Evolutionary conservation across 2,888 invertebrate species (phyloP), one percentile per base, ranked within the genome.

Genomic region (Pandemis cinnamomeana): DNA sequence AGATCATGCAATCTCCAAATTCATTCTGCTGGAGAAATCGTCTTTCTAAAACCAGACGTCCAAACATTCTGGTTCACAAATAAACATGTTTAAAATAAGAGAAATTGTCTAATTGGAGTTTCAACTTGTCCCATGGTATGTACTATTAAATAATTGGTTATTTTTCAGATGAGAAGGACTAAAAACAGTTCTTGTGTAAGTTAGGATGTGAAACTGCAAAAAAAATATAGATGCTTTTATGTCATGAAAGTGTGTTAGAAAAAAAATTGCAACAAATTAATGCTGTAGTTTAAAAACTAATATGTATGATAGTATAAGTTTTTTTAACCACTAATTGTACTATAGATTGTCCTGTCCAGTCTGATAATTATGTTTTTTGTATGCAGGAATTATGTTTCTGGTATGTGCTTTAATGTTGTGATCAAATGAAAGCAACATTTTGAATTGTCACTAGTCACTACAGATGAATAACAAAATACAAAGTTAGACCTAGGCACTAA

Each of bases 91-190:
- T 20, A 2, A 46, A 46, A 27, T 27, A 10, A 11, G 5, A 58
- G 10, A 36, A 36, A 36, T 5, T 60, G 11, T 6, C 0, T 6
- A 55, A 15, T 8, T 20, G 8, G 36, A 5, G 36, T 8, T 4
- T 8, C 10, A 27, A 27, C 13, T 20, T 20, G 2, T 27, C 6
- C n/a, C n/a, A 46, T 27, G 36, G 44, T 69, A 60, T 51, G 66
- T 51, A 66, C 53, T 44, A 48, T 61, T 44, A 15, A 63, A 20
- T 20, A 13, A 64, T 15, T 55, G n/a, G 71, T 84, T 70, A 79
- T 81, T 86, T 93, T 93, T 84, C 93, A 93, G 93, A 91, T 87
- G 91, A 91, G 77, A 91, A 89, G 87, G 89, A 90, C 10, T 92
- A 91, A 87, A 62, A 42, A 63, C 68, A 69, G 64, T 67, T 76